These are phyloP conservation scores for Neodon shergylaensis DNA, from an alignment of 2,113 vertebrate species.

Conservation along the genomic window DNA sequence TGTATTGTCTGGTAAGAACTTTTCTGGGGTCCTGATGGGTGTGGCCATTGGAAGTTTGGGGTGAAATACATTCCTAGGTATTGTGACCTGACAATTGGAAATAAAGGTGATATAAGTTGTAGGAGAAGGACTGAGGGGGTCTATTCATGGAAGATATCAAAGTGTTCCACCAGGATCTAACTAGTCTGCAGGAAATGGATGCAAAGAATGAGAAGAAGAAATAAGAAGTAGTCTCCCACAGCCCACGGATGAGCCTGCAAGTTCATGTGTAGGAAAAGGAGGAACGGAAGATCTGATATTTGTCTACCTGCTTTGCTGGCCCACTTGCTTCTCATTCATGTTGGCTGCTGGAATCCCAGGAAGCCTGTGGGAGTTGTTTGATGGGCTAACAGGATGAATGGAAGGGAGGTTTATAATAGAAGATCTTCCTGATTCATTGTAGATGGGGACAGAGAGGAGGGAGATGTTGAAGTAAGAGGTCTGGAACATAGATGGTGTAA, in stretches of 20 bases:
- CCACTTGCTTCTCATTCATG: background rate
- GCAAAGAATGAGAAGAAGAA: background rate
- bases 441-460: background rate
- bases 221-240: background rate
- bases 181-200: background rate
- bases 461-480: background rate
- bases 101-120: background rate
- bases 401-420: background rate
- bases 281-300: background rate
- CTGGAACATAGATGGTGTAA: background rate
- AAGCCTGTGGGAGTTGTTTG: background rate
- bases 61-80: background rate
- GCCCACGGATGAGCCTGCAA: background rate
- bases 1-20: background rate
- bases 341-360: background rate
- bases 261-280: background rate
- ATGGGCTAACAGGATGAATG: background rate
- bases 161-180: background rate
- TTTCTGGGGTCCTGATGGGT: background rate
- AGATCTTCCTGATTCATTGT: background rate
- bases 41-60: background rate
- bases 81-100: background rate
- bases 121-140: background rate
- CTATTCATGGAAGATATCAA: background rate
- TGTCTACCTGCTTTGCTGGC: background rate